phyloP scores from a whole-genome alignment of 2,797 vertebrate species.

The Gadopsis marmoratus region DNA sequence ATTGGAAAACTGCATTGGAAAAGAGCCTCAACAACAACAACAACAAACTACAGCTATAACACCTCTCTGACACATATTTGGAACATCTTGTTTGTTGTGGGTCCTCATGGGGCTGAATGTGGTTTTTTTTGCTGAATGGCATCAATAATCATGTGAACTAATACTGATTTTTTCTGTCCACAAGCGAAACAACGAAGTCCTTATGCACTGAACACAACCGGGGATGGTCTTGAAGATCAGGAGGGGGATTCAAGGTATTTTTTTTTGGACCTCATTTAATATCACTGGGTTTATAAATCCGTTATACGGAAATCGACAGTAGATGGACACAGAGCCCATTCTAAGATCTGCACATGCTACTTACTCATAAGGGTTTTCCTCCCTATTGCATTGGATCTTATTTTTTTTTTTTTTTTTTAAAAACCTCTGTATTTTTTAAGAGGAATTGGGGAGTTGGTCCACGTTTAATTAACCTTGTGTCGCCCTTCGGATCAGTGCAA shows the following conservation, averaged over 20 bases:
- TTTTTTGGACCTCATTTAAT: constrained; percentile 2
- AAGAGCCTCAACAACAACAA: not conserved
- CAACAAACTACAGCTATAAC: not conserved
- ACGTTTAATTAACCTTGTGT: not conserved
- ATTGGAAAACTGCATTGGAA: not conserved
- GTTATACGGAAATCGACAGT: not conserved
- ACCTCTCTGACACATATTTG: not conserved
- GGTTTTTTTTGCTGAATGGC: not conserved
- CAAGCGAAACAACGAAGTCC: constrained; percentile 92
- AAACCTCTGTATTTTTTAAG: constrained; percentile 1
- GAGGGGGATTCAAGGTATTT: constrained; percentile 96
- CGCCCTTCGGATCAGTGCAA: too few species aligned
- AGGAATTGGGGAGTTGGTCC: not conserved
- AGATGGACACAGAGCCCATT: not conserved
- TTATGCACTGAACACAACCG: constrained; percentile 90
- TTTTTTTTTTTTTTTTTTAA: not conserved
- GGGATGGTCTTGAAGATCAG: constrained; percentile 91
- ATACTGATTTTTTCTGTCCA: constrained; percentile 33
- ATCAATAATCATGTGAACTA: not conserved
- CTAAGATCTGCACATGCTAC: constrained; percentile 13
- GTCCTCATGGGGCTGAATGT: not conserved
- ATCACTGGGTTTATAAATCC: not conserved
- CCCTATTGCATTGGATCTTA: not conserved
- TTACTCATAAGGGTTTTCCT: not conserved
- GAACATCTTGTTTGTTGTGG: not conserved